Evolutionary conservation across 2,888 invertebrate genomes (phyloP).

Genomic region (Diplolepis rosae): DNA sequence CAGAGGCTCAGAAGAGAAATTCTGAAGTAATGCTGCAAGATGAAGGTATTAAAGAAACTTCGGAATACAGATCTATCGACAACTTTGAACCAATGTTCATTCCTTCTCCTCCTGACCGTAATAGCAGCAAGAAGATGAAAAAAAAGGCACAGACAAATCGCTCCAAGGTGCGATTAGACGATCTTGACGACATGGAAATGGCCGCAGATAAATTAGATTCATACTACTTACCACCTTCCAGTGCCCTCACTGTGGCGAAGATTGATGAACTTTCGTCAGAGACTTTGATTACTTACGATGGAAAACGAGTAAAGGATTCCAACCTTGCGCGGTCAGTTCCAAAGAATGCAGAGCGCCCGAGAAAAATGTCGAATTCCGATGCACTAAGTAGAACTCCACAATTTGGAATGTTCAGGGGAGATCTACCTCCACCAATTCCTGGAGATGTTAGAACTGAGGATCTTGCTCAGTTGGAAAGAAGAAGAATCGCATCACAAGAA

Average conservation of each 20-base stretch:
- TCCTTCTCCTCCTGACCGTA: conserved; percentile 83
- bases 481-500: conserved; percentile 65
- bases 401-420: conserved; percentile 84
- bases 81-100: conserved; percentile 88
- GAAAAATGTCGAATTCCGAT: conserved; percentile 76
- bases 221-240: conserved; percentile 84
- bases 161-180: conserved; percentile 53
- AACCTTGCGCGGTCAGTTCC: conserved; percentile 78
- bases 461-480: conserved; percentile 68
- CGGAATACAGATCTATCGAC: conserved; percentile 70
- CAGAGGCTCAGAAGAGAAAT: conserved; percentile 36
- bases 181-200: conserved; percentile 79
- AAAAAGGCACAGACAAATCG: conserved; percentile 3
- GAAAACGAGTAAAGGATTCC: conserved; percentile 82
- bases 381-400: conserved; percentile 82
- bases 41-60: conserved; percentile 24
- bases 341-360: conserved; percentile 58
- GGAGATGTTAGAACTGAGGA: conserved; percentile 71
- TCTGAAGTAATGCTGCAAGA: conserved; percentile 18
- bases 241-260: conserved; percentile 72
- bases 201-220: conserved; percentile 78
- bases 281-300: conserved; percentile 84
- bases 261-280: conserved; percentile 74
- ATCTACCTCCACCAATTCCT: conserved; percentile 79
- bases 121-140: conserved; percentile 63